Evolutionary conservation across 1,140 invertebrate species (phyloP), one percentile per base, ranked within the genome.

Genomic region (Propsilocerus akamusi): DNA sequence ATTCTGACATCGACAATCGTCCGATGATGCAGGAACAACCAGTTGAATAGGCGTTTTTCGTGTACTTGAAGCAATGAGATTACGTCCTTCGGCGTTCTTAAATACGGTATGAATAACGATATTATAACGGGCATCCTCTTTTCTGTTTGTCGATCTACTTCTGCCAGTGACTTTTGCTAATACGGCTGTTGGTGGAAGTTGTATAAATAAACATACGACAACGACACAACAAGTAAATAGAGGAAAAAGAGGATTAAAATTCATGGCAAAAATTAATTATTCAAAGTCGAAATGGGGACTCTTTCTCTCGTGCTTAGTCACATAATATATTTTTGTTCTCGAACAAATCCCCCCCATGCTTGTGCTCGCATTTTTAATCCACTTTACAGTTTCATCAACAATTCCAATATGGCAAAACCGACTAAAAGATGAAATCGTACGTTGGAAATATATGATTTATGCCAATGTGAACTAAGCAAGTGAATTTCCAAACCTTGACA

Each of bases 241-340:
- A 41, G 34, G 34, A 41, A 41, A 41, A 41, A 41, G 34, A 14
- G 34, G 34, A 41, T 41, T 41, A 41, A 41, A 41, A 17, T 41
- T 20, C 22, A 41, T 41, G 34, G 34, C 14, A 41, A 17, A 37
- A 20, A 41, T 41, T 41, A 41, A 41, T 41, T 41, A 41, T 41
- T 41, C 34, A 41, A 30, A 41, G 34, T 41, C 34, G 10, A 41
- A 41, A 41, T 20, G 11, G 28, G 28, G 14, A 30, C 14, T 30
- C 14, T n/a, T n/a, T n/a, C n/a, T n/a, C n/a, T n/a, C n/a, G n/a
- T n/a, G n/a, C n/a, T n/a, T n/a, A n/a, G n/a, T n/a, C n/a, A n/a
- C n/a, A n/a, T n/a, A n/a, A n/a, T n/a, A n/a, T n/a, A n/a, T n/a
- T n/a, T n/a, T n/a, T n/a, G n/a, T n/a, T n/a, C n/a, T n/a, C n/a